These are phyloP conservation scores for Etia nguti DNA, from an alignment of 2,113 vertebrate species.

Conservation along the genomic window DNA sequence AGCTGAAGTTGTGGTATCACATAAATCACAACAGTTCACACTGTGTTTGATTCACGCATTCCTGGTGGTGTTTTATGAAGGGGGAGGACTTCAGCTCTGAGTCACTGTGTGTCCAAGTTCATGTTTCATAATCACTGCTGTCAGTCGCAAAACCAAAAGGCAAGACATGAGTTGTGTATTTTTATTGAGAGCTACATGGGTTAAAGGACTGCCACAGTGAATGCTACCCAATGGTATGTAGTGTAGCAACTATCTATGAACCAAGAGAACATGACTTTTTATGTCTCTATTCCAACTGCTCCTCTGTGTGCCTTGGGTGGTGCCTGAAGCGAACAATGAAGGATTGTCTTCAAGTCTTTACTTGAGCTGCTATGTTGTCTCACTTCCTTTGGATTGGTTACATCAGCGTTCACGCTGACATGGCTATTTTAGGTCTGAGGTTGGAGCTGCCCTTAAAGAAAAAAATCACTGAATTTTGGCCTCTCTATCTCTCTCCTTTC, in stretches of 20 bases:
- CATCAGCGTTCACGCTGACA: constrained; percentile 10
- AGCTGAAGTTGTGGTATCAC: not conserved
- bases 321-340: constrained; percentile 50
- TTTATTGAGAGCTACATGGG: not conserved
- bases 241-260: constrained; percentile 24
- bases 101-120: not conserved
- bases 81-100: not conserved
- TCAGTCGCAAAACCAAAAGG: not conserved
- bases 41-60: not conserved
- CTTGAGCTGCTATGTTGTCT: constrained; percentile 43
- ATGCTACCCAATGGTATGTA: constrained; percentile 6
- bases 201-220: not conserved
- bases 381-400: constrained; percentile 52
- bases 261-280: not conserved
- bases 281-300: not conserved
- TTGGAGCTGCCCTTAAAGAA: not conserved
- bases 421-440: constrained; percentile 28
- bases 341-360: constrained; percentile 53
- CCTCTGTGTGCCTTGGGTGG: constrained; percentile 52
- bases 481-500: constrained; percentile 5
- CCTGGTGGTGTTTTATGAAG: not conserved
- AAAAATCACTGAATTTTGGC: not conserved
- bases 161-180: not conserved
- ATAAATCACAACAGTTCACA: not conserved
- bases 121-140: constrained; percentile 21